These are phyloP conservation scores for Agriopis aurantiaria DNA, from an alignment of 2,888 invertebrate genomes.

Conservation along the genomic window DNA sequence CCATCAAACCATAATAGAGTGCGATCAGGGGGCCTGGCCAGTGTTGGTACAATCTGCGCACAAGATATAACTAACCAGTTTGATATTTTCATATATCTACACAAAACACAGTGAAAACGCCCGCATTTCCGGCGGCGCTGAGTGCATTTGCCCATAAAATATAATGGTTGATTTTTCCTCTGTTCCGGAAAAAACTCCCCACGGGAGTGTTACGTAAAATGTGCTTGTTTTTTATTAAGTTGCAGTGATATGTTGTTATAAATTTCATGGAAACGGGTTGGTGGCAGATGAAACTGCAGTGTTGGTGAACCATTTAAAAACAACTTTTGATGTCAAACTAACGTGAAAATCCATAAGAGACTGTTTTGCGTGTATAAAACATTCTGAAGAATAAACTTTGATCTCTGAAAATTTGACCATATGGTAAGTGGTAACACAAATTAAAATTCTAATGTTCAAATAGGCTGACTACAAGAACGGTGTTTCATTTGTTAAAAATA, in stretches of 20 bases:
- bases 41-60: constrained; percentile 72
- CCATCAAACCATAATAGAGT: constrained; percentile 82
- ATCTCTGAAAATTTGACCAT: not conserved
- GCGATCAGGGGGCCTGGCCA: constrained; percentile 79
- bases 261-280: constrained; percentile 2
- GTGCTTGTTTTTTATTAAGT: constrained; percentile 36
- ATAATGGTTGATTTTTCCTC: constrained; percentile 60
- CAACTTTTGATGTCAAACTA: no score
- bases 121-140: constrained; percentile 36
- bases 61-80: constrained; percentile 51
- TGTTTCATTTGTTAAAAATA: no score
- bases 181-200: constrained; percentile 52
- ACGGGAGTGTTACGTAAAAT: constrained; percentile 55
- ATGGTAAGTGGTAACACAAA: not conserved
- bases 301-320: not conserved
- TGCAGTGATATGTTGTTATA: constrained; percentile 47
- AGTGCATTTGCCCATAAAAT: constrained; percentile 66
- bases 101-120: constrained; percentile 37
- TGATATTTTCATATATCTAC: constrained; percentile 23
- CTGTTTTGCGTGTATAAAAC: not conserved
- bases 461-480: not conserved
- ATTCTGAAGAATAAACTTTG: not conserved
- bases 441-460: not conserved
- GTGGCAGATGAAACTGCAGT: constrained; percentile 9
- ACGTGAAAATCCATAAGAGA: not conserved